Evolutionary conservation across 2,888 invertebrate species (phyloP).

Genomic region (Drosophila siamana): DNA sequence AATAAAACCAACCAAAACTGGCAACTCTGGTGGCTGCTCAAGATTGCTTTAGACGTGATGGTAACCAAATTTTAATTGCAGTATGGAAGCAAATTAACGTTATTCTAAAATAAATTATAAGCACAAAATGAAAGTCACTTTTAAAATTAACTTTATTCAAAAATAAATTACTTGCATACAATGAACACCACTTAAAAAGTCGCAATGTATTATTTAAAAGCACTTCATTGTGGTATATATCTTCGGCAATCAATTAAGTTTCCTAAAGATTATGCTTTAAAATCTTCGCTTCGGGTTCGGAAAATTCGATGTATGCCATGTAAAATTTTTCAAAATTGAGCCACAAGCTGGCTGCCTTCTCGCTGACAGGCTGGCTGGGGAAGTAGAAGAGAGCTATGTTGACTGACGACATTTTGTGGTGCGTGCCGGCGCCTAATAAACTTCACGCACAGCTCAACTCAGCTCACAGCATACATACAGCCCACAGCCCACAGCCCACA

Average conservation of each 20-base stretch:
- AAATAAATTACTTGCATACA: neutral
- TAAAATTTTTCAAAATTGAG: slow-evolving; percentile 51
- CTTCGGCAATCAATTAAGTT: no score
- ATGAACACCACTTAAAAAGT: no score
- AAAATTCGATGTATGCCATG: slow-evolving; percentile 16
- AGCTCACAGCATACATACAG: slow-evolving; percentile 1
- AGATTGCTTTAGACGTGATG: no score
- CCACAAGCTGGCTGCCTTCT: slow-evolving; percentile 20
- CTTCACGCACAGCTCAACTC: slow-evolving; percentile 58
- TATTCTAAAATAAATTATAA: neutral
- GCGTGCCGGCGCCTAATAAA: slow-evolving; percentile 72
- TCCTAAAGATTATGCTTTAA: neutral
- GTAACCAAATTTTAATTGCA: neutral
- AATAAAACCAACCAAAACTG: neutral
- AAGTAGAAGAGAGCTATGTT: slow-evolving; percentile 4
- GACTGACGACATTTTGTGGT: slow-evolving; percentile 40
- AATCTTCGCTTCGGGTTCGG: no score
- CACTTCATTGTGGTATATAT: no score
- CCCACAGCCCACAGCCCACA: slow-evolving; percentile 45
- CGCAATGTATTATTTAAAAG: no score
- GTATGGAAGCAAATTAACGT: neutral
- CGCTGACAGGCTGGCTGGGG: neutral
- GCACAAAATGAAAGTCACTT: no score
- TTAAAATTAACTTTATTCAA: no score
- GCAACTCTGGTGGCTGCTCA: neutral